Base-by-base conservation (phyloP, 2,113 vertebrate species). In the Psittacula cyanocephala region DNA sequence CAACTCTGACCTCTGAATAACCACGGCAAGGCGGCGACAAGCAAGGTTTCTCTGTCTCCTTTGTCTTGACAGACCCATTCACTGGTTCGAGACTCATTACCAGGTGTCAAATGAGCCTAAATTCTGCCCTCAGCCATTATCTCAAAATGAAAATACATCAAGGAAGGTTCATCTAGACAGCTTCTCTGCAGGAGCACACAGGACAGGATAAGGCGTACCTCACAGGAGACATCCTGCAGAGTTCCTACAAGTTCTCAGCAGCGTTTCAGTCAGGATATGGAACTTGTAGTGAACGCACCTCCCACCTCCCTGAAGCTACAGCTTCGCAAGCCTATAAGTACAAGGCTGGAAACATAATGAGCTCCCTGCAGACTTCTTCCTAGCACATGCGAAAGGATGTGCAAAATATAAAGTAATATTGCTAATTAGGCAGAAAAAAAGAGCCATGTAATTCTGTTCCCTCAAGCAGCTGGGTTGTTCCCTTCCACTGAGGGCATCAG, bases 401-500 rank as follows among this genome's bases (percentile, higher is more conserved):
- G 67, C 43, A 93, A 95, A 96, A 94, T 47, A 52, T 16, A 78
- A 83, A 86, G 72, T 44, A 91, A 94, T 91, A 86, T 86, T 91
- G 55, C 63, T 96, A 95, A 95, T 95, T 97, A 94, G 69, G 81
- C 87, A 93, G 62, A 17, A 49, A 77, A 83, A 89, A 81, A 55
- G 16, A 55, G 18, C 12, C 37, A 49, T 41, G 28, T 41, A 83
- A 70, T 70, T 81, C 49, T 70, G 9, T 15, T 76, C 43, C 60
- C 39, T 16, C 69, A 17, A 78, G 91, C 50, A 93, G 76, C 76
- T 89, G 86, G 46, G 81, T 63, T 78, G 19, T 43, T 74, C 77
- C 27, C 15, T 53, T 71, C 10, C 69, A 39, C 37, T 1, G 31
- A 70, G 93, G 75, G 52, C 75, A 93, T 7, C 15, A 13, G 52